Conservation (phyloP, 2,113 vertebrate species). For the Zosterops borbonicus region DNA sequence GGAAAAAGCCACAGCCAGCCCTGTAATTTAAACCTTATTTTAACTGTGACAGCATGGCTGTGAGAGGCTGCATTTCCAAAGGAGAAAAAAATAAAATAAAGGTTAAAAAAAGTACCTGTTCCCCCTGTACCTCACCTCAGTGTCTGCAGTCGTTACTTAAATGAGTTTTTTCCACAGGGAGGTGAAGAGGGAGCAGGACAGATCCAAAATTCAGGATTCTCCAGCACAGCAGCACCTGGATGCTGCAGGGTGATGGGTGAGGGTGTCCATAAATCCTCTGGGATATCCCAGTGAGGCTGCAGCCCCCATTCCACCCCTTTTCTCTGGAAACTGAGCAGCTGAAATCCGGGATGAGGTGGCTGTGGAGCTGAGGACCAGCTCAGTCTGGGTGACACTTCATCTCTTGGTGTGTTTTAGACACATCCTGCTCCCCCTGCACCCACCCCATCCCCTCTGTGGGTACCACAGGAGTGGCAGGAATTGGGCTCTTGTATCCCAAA, state of each 20-base stretch:
- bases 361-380: neutral
- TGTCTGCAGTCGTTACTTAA: slow-evolving; percentile 54
- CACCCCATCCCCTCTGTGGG: rapidly evolving
- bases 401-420: neutral
- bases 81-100: slow-evolving; percentile 70
- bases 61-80: slow-evolving; percentile 76
- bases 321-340: neutral
- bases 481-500: neutral
- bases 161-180: slow-evolving; percentile 50
- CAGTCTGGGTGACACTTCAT: neutral
- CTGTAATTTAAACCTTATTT: slow-evolving; percentile 99
- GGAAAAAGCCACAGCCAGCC: slow-evolving; percentile 92
- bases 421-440: neutral
- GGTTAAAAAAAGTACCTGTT: slow-evolving; percentile 52
- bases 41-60: slow-evolving; percentile 84
- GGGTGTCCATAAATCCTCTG: neutral
- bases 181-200: neutral
- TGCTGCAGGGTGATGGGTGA: neutral
- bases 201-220: neutral
- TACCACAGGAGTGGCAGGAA: rapidly evolving
- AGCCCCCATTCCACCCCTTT: rapidly evolving
- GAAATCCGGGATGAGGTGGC: rapidly evolving
- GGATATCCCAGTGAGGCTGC: neutral
- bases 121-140: slow-evolving; percentile 12
- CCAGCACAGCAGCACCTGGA: neutral